Base-by-base conservation (phyloP, 1,140 invertebrate genomes). In the Bombus ignitus region DNA sequence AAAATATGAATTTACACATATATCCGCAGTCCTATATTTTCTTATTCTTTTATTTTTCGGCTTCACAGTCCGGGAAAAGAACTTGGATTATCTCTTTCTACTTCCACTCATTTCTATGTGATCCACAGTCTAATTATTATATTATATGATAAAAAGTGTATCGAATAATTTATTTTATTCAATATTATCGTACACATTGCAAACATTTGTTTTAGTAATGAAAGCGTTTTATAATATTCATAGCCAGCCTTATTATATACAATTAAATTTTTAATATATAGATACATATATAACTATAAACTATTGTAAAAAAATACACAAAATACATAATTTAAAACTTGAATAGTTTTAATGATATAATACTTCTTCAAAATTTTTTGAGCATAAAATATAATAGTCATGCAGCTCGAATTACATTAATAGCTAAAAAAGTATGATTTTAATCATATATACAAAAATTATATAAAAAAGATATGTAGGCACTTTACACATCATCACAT, bases 381-480 rank as follows among this genome's bases (percentile, higher is more conserved):
- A 85, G 62, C 78, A 74, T 72, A 80, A 81, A 88, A 53, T 75
- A 77, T 81, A 73, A 44, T 78, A 81, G 44, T 59, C 37, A 77
- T 81, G 32, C 72, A 77, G 37, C 32, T 76, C 35, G 42, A 81
- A 81, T 66, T 71, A 84, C 47, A 53, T 70, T 85, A 53, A 62
- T 39, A 15, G 44, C 13, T 85, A 57, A 68, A 72, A 68, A 74
- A 62, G 53, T 39, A 35, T 57, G 10, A 22, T 32, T 39, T 68
- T 80, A 62, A 53, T 82, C 76, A 76, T 86, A 62, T 62, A 73
- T 81, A 86, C 72, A 86, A 76, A 86, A 82, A 76, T 82, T 75
- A 85, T 73, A 73, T 68, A 65, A 76, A 53, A 80, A 32, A 82
- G 53, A 87, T 59, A 81, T 71, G 42, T 74, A 88, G 87, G 84